Conservation (phyloP, 2,797 vertebrate species). For the Myiothlypis coronata region DNA sequence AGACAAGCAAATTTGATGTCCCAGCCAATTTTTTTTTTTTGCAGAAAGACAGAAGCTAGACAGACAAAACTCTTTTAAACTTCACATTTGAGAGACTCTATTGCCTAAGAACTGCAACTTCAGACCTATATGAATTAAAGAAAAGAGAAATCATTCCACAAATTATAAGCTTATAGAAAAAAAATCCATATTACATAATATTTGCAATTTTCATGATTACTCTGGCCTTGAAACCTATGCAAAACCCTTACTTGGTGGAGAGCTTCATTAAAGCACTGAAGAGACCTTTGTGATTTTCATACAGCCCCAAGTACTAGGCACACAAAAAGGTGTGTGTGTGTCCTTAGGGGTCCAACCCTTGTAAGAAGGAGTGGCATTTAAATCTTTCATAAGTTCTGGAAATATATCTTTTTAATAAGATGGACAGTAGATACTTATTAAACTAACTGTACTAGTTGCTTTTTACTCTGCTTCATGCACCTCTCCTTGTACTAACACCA, state of each 20-base stretch:
- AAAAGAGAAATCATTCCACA: background rate
- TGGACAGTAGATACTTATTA: background rate
- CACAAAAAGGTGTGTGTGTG: background rate
- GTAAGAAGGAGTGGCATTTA: background rate
- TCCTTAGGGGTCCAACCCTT: fast-evolving
- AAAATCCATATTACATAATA: background rate
- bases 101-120: background rate
- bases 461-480: background rate
- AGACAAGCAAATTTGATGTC: background rate
- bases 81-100: background rate
- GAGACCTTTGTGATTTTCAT: background rate
- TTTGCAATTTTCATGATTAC: background rate
- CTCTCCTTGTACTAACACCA: background rate
- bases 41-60: background rate
- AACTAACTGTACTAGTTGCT: background rate
- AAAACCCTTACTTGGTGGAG: background rate
- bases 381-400: background rate
- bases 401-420: background rate
- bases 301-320: fast-evolving
- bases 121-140: background rate
- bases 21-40: background rate
- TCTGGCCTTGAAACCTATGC: background rate
- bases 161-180: background rate
- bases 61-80: background rate
- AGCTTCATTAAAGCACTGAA: background rate